Evolutionary conservation across 2,113 vertebrate species (phyloP), one percentile per base, ranked within the genome.

Genomic region (Bostrychus sinensis): DNA sequence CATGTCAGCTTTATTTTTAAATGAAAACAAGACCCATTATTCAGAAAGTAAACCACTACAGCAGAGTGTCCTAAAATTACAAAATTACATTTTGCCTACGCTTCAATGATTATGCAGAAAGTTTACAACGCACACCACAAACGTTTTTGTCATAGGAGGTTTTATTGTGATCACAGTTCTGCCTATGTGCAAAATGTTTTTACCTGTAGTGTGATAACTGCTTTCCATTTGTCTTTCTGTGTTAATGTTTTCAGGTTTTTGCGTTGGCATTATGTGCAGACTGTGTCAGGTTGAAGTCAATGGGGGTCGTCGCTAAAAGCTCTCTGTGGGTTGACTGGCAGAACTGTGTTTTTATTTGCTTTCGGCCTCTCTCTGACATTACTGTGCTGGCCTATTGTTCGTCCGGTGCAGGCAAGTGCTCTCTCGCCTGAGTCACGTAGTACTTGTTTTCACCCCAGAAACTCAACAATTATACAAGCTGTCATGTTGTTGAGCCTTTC

Each of bases 381-480:
- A 50, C 70, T 69, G 54, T 61, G 56, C 77, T 30, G 57, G 74
- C 45, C 63, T 70, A 51, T 57, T 56, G 71, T 75, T 79, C 65
- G 56, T 72, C 77, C 60, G 56, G 75, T 56, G 66, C 72, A 66
- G 68, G 68, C 45, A 63, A 78, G 64, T 65, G 77, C 73, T 81
- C 80, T 75, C 77, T 70, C 75, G 77, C 66, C 81, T 73, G 86
- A 84, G 79, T 86, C 79, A 81, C 4, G 16, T 59, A 60, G 56
- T 41, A 53, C 39, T 46, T 69, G 64, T 78, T 83, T 78, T 75
- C 75, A 74, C 72, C 41, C 34, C 76, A 66, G 63, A 76, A 77
- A 72, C 66, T 51, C 69, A 51, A 58, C 46, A 51, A 30, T 76
- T 45, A 71, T 50, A 53, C 64, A 69, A 60, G 55, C 64, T 28